Evolutionary conservation across 2,797 vertebrate genomes (phyloP).

Genomic region (Prionace glauca): DNA sequence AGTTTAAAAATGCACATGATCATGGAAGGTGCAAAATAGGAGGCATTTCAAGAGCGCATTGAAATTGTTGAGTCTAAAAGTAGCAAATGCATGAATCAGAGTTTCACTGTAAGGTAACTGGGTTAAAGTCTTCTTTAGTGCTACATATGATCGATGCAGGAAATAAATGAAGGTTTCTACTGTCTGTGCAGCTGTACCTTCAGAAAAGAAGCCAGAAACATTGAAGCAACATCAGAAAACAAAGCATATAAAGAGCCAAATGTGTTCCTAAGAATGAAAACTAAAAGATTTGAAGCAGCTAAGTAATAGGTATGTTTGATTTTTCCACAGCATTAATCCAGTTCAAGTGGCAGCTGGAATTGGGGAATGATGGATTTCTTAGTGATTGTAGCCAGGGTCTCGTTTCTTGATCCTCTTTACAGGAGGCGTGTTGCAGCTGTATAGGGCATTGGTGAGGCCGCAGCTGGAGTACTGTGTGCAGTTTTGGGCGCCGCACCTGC

Average conservation of each 20-base stretch:
- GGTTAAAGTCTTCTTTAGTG: background rate
- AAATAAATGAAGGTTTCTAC: background rate
- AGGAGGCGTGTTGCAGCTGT: background rate
- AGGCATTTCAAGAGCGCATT: background rate
- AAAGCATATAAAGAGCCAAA: background rate
- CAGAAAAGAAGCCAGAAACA: background rate
- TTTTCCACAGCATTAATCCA: background rate
- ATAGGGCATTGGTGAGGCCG: too few species aligned
- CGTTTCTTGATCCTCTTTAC: background rate
- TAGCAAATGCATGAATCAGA: background rate
- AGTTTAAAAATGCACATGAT: background rate
- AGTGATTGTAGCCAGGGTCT: background rate
- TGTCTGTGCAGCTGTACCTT: background rate
- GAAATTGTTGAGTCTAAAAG: background rate
- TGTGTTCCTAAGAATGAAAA: background rate
- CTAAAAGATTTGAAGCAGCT: background rate
- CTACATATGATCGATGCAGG: background rate
- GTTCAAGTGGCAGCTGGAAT: background rate
- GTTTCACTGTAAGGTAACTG: background rate
- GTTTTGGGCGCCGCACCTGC: too few species aligned
- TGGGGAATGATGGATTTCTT: background rate
- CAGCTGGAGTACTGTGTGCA: too few species aligned
- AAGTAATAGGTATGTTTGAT: background rate
- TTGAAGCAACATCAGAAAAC: background rate
- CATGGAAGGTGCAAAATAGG: too few species aligned